Percentiles rank a stretch among this genome's conserved stretches.
These are phyloP conservation scores for Phanerotoma sp. DNA, from an alignment of 2,888 invertebrate genomes.

Conservation along the genomic window DNA sequence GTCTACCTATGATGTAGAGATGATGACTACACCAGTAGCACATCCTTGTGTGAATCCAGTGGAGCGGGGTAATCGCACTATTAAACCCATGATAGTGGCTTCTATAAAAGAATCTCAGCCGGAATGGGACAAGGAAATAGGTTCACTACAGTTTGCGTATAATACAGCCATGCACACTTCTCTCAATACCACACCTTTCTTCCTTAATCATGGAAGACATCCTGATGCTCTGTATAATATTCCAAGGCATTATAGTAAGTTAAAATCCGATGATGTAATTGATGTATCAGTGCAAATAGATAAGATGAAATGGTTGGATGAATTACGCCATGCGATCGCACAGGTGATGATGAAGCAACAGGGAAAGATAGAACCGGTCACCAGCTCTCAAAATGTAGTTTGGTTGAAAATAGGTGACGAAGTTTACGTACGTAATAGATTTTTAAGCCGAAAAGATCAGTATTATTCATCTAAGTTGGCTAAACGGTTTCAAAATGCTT, in stretches of 20 bases:
- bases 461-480: no score
- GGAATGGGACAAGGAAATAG: constrained; percentile 25
- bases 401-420: no score
- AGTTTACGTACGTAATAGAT: no score
- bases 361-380: no score
- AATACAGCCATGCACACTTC: constrained; percentile 25
- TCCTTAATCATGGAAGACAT: constrained; percentile 23
- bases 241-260: background rate
- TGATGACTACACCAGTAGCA: constrained; percentile 17
- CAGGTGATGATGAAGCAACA: no score
- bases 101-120: constrained; percentile 11
- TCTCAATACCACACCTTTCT: constrained; percentile 17
- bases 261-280: background rate
- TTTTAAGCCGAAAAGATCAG: no score
- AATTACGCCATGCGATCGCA: no score
- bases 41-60: no score
- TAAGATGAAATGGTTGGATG: no score
- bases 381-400: no score
- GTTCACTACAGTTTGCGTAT: constrained; percentile 20
- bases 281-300: background rate
- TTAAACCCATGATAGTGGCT: constrained; percentile 26
- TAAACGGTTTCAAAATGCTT: no score
- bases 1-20: background rate
- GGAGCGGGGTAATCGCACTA: constrained; percentile 22
- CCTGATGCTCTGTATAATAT: background rate